phyloP scores from a whole-genome alignment of 2,113 vertebrate species.

The Eolophus roseicapilla region DNA sequence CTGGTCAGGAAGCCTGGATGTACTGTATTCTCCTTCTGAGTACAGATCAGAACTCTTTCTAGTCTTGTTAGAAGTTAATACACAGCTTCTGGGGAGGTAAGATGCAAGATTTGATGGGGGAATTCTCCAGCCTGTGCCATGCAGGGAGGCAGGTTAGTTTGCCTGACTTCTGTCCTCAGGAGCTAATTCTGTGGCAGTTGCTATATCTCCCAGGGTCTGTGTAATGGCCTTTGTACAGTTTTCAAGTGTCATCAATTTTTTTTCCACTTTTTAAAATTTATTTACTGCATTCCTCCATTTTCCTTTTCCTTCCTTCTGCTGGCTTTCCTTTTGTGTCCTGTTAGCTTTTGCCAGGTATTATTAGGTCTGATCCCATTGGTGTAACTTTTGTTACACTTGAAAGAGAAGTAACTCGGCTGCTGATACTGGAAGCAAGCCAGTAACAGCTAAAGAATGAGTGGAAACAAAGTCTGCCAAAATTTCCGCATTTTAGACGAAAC shows the following conservation, averaged over 20 bases:
- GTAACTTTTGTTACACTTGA: neutral
- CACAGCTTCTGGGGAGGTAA: neutral
- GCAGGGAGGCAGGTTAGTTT: neutral
- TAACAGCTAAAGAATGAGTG: neutral
- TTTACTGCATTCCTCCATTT: neutral
- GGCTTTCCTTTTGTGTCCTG: neutral
- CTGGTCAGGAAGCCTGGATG: neutral
- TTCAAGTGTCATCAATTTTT: neutral
- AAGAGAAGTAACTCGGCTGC: neutral
- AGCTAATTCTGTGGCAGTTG: neutral
- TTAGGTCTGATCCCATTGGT: neutral
- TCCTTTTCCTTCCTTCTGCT: neutral
- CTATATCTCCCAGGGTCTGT: neutral
- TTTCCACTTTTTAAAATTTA: accelerated
- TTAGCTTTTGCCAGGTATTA: neutral
- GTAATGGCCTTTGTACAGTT: neutral
- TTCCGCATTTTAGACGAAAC: neutral
- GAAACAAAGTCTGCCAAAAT: slow-evolving; percentile 1
- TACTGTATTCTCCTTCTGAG: neutral
- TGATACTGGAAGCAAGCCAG: neutral
- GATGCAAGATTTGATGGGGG: neutral
- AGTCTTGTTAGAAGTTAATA: neutral
- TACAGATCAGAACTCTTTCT: neutral
- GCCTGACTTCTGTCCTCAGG: neutral
- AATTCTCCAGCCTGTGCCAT: neutral